Evolutionary conservation across 1,140 invertebrate genomes (phyloP).

Genomic region (Pectinophora gossypiella): DNA sequence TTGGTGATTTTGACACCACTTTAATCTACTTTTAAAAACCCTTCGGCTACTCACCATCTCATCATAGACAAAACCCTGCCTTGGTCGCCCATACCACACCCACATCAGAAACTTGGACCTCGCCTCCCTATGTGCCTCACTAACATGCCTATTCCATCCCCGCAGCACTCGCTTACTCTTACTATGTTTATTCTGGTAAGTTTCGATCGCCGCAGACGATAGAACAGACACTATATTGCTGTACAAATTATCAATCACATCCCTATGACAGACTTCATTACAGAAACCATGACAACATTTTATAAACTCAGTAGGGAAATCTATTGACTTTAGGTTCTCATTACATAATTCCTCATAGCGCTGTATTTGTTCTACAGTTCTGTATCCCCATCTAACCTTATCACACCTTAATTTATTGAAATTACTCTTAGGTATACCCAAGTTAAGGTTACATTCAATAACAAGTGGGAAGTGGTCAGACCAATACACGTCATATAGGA

Average conservation of each 20-base stretch:
- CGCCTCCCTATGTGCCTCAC: background rate
- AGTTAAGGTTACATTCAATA: background rate
- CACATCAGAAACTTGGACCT: background rate
- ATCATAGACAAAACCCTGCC: background rate
- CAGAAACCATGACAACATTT: background rate
- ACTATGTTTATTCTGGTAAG: background rate
- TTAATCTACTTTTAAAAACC: background rate
- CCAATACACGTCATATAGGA: background rate
- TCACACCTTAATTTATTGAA: background rate
- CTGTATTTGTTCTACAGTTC: background rate
- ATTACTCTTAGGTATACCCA: background rate
- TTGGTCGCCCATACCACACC: background rate
- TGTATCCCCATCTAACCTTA: background rate
- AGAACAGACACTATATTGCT: background rate
- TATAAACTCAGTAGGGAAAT: background rate
- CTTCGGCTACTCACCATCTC: background rate
- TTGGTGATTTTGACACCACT: background rate
- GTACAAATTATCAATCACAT: background rate
- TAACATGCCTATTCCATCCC: background rate
- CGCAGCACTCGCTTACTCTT: background rate
- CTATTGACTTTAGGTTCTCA: background rate
- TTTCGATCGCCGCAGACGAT: background rate
- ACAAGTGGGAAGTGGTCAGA: background rate
- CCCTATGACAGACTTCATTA: background rate
- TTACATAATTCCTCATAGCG: background rate